Conservation (phyloP, 2,113 vertebrate species). For the Gadus macrocephalus region DNA sequence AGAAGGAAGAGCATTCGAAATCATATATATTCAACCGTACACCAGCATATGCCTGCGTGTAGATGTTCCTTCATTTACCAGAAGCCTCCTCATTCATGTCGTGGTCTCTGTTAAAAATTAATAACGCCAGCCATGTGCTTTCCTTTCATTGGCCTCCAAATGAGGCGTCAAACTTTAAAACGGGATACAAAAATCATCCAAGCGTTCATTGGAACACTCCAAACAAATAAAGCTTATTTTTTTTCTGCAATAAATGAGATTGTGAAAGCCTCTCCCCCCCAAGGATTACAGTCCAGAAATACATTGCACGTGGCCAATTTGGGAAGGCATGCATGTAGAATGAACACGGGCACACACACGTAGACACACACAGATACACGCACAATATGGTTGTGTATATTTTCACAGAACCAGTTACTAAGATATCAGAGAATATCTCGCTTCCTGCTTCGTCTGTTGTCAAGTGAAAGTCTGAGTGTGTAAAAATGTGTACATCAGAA, state of each 20-base stretch:
- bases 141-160: slow-evolving; percentile 35
- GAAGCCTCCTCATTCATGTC: slow-evolving; percentile 1
- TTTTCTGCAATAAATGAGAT: slow-evolving; percentile 51
- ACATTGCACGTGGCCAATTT: slow-evolving; percentile 50
- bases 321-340: slow-evolving; percentile 46
- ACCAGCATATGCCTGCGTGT: neutral
- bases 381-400: too few relatives aligned
- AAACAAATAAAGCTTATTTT: slow-evolving; percentile 40
- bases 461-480: too few relatives aligned
- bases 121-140: neutral
- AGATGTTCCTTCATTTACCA: too few relatives aligned
- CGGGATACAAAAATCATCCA: slow-evolving; percentile 30
- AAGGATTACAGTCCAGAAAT: slow-evolving; percentile 53
- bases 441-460: too few relatives aligned
- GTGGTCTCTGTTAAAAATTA: too few relatives aligned
- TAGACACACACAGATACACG: slow-evolving; percentile 8
- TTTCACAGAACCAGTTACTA: too few relatives aligned
- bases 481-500: too few relatives aligned
- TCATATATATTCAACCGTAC: neutral
- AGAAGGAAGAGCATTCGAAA: neutral
- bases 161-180: slow-evolving; percentile 22
- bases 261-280: slow-evolving; percentile 45
- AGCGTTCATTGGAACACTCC: slow-evolving; percentile 56
- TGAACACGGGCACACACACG: slow-evolving; percentile 14
- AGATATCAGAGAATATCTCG: too few relatives aligned